phyloP scores from a whole-genome alignment of 2,113 vertebrate genomes.

The Centrocercus urophasianus region DNA sequence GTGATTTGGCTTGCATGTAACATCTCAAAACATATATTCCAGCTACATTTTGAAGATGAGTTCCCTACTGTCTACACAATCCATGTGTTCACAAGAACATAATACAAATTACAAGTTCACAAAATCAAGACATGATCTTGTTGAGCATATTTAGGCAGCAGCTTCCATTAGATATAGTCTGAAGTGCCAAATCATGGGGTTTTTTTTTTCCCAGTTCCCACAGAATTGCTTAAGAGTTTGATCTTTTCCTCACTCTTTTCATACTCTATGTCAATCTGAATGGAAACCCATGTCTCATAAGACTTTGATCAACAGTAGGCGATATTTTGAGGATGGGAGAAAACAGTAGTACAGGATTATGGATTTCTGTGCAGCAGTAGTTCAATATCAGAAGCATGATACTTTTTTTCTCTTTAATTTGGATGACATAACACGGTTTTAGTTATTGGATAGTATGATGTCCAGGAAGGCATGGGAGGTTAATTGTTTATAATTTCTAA shows the following conservation, averaged over 20 bases:
- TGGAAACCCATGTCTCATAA: neutral
- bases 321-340: neutral
- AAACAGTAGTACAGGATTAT: neutral
- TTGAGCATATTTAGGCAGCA: neutral
- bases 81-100: neutral
- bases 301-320: neutral
- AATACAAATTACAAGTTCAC: neutral
- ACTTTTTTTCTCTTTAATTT: neutral
- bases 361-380: neutral
- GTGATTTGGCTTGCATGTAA: neutral
- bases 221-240: neutral
- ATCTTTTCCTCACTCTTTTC: neutral
- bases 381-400: neutral
- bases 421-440: neutral
- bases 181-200: neutral
- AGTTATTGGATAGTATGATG: neutral
- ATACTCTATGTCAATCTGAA: neutral
- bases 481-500: neutral
- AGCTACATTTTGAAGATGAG: neutral
- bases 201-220: neutral
- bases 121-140: neutral
- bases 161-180: neutral
- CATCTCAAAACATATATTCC: neutral
- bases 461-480: neutral
- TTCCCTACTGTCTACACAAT: neutral